Conservation (phyloP, 2,113 vertebrate genomes). For the Macrotus californicus region DNA sequence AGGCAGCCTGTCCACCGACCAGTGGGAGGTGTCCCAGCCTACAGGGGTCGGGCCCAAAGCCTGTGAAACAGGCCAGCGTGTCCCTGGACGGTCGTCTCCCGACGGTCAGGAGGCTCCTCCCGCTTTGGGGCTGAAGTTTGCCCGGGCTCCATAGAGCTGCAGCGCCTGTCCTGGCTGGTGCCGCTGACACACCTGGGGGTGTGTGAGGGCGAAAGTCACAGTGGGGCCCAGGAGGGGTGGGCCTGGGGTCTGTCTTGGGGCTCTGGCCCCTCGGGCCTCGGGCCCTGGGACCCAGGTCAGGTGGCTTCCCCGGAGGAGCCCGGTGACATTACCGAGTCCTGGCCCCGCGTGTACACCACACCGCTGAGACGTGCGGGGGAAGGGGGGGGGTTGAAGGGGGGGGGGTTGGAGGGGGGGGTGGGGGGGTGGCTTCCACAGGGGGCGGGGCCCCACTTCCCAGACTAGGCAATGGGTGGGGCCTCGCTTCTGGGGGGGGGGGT, state of each 20-base stretch:
- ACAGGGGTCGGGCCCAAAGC: neutral
- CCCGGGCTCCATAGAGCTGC: neutral
- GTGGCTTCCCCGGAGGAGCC: neutral
- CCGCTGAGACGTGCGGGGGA: no score
- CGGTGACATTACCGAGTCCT: fast-evolving
- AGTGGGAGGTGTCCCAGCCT: neutral
- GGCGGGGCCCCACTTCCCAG: neutral
- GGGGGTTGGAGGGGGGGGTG: no score
- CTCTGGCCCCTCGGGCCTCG: fast-evolving
- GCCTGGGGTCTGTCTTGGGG: neutral
- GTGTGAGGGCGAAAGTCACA: neutral
- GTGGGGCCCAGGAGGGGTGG: neutral
- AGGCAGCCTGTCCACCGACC: neutral
- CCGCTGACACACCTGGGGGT: fast-evolving
- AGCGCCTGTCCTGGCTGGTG: neutral
- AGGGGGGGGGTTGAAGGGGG: no score
- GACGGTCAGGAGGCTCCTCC: fast-evolving
- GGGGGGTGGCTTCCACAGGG: fast-evolving
- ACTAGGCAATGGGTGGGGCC: fast-evolving
- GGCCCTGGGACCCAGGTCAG: fast-evolving
- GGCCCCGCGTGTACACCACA: fast-evolving
- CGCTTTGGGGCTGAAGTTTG: neutral
- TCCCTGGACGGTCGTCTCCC: neutral
- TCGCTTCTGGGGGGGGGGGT: no score
- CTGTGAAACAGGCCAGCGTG: fast-evolving